These are phyloP conservation scores for Hydrocynus forskahlii DNA, from an alignment of 2,797 vertebrate species.

Conservation along the genomic window DNA sequence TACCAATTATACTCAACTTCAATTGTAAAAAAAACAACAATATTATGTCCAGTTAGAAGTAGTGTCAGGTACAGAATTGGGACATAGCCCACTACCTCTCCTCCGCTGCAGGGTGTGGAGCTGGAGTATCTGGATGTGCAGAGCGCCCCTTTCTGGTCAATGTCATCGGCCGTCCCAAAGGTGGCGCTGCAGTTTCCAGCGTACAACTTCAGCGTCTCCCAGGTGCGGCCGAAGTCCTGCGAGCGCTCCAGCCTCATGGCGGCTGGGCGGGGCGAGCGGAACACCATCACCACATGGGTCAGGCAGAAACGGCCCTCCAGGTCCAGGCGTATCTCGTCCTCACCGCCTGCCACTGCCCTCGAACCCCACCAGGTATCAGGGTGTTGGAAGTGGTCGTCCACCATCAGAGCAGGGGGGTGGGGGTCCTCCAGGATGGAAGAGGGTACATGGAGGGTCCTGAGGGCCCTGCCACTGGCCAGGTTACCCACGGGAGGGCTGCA, in stretches of 20 bases:
- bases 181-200: slow-evolving; percentile 83
- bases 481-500: slow-evolving; percentile 89
- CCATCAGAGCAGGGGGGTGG: slow-evolving; percentile 85
- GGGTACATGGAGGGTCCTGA: slow-evolving; percentile 77
- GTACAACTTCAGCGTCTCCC: slow-evolving; percentile 86
- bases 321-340: slow-evolving; percentile 84
- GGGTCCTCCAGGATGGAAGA: slow-evolving; percentile 69
- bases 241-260: slow-evolving; percentile 87
- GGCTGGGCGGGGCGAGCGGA: slow-evolving; percentile 86
- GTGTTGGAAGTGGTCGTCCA: slow-evolving; percentile 83
- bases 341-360: slow-evolving; percentile 66
- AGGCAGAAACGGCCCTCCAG: slow-evolving; percentile 85
- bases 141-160: slow-evolving; percentile 74
- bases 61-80: not conserved
- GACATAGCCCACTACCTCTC: slow-evolving; percentile 77
- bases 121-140: slow-evolving; percentile 88
- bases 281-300: slow-evolving; percentile 85
- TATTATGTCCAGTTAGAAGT: too few species aligned
- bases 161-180: slow-evolving; percentile 84
- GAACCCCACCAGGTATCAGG: slow-evolving; percentile 89
- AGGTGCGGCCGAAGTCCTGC: slow-evolving; percentile 82
- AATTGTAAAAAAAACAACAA: too few species aligned
- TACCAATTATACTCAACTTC: too few species aligned
- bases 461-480: slow-evolving; percentile 77
- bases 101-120: slow-evolving; percentile 81